Base-by-base conservation (phyloP, 2,888 invertebrate genomes). In the Leptinotarsa rubiginosa region DNA sequence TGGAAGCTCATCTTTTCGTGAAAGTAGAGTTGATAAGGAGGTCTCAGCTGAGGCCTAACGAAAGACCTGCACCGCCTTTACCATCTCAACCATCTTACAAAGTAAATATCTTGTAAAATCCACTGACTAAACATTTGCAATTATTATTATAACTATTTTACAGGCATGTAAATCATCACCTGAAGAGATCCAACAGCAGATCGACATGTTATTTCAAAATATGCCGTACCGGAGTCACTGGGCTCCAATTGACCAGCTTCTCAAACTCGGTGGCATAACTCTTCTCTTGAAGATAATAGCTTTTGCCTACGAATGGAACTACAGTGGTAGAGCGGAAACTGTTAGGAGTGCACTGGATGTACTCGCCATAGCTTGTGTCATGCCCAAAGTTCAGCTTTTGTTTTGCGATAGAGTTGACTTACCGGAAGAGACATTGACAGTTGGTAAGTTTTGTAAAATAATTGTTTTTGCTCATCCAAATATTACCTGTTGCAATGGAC, bases 261-360 rank as follows among this genome's bases (percentile, higher is more conserved):
- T 96, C 75, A 93, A 93, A 83, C 89, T 98, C 49, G 96, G 97
- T 4, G 97, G 96, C 0, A 92, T 96, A 18, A 91, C 92, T 0
- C 89, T 97, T 69, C 89, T 98, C 41, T 89, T 97, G 77, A 94
- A 95, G 86, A 94, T 98, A 4, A 94, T 98, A 22, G 96, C 95
- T 0, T 93, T 95, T 83, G 94, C 96, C 0, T 95, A 95, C 85
- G 96, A 97, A 83, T 97, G 97, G 97, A 96, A 95, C 87, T 96
- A 94, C 85, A 93, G 93, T 80, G 96, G 96, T 81, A 92, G 94
- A 80, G 93, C 93, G 4, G 96, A 97, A 87, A 95, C 95, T 0
- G 93, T 96, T 3, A 90, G 94, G 54, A 93, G 93, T 69, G 95
- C 95, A 3, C 87, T 96, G 75, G 98, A 98, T 87, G 96, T 96